Evolutionary conservation across 2,113 vertebrate species (phyloP), one percentile per base, ranked within the genome.

Genomic region (Hystrix cristata): DNA sequence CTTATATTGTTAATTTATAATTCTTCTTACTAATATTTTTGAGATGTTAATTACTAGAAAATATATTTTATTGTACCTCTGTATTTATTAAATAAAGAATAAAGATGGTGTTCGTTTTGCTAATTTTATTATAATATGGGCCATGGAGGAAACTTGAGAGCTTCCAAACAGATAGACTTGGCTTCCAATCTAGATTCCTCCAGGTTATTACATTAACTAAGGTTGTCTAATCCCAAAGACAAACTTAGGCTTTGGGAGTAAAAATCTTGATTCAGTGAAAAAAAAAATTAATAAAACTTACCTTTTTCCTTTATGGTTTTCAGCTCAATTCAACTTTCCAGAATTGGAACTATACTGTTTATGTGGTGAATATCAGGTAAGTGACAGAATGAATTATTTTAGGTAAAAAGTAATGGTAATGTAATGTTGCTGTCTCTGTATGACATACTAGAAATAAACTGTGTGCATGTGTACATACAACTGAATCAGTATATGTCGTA

Each of bases 311-410:
- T 98, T 97, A 69, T 98, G 90, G 98, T 98, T 98, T 99, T 60
- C 98, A 99, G 99, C 98, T 99, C 62, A 99, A 99, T 95, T 98
- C 99, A 72, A 99, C 99, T 13, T 99, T 99, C 94, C 98, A 99
- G 91, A 99, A 99, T 98, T 99, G 99, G 99, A 99, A 98, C 96
- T 99, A 99, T 34, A 98, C 98, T 0, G 99, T 99, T 38, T 98
- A 98, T 93, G 98, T 99, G 23, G 98, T 99, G 87, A 98, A 98
- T 96, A 97, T 99, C 98, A 99, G 99, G 99, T 99, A 98, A 99
- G 97, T 97, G 72, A 91, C 21, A 86, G 34, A 87, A 18, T 82
- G 4, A 82, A 82, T 53, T 46, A 93, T 69, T 92, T 94, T 34
- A 93, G 74, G 78, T 65, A 16, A 86, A 91, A 80, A 82, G 69